phyloP scores from a whole-genome alignment of 2,797 vertebrate genomes.

The Bradypodion ventrale region DNA sequence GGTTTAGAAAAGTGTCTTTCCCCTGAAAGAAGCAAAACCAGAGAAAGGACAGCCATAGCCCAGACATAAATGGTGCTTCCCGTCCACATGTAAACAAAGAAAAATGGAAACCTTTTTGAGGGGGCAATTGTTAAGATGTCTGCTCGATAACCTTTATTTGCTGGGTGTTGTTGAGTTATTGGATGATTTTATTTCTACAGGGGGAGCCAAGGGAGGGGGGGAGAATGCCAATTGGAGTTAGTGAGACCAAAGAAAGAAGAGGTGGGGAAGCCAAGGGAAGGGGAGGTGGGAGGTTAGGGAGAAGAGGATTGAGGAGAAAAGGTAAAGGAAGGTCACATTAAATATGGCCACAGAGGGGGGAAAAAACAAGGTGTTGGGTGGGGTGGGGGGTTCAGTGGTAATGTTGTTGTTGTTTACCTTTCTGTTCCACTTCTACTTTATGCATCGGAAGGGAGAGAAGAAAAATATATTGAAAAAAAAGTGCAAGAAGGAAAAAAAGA shows the following conservation, averaged over 20 bases:
- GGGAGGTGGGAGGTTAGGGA: conserved; percentile 54
- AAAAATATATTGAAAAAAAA: conserved; percentile 90
- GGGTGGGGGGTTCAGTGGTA: conserved; percentile 65
- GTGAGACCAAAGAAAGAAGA: conserved; percentile 49
- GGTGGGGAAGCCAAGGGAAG: conserved; percentile 61
- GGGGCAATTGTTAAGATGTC: conserved; percentile 29
- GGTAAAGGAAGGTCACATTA: conserved; percentile 82
- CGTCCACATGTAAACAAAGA: conserved; percentile 31
- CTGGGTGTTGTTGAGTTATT: conserved; percentile 39
- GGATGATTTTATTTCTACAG: conserved; percentile 36
- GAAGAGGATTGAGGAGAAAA: conserved; percentile 64
- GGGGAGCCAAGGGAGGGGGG: neutral
- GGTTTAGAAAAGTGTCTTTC: conserved; percentile 47
- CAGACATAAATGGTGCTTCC: conserved; percentile 43
- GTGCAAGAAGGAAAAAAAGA: conserved; percentile 87
- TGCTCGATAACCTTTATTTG: conserved; percentile 34
- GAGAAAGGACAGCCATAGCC: conserved; percentile 28
- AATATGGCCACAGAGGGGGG: conserved; percentile 82
- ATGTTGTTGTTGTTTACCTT: conserved; percentile 92
- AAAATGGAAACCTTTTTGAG: conserved; percentile 25
- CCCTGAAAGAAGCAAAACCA: conserved; percentile 72
- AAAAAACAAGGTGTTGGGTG: conserved; percentile 68
- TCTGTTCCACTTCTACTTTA: conserved; percentile 99
- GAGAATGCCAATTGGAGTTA: conserved; percentile 53
- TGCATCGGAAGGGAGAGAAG: conserved; percentile 94